Base-by-base conservation (phyloP, 2,113 vertebrate species). In the Numenius arquata region DNA sequence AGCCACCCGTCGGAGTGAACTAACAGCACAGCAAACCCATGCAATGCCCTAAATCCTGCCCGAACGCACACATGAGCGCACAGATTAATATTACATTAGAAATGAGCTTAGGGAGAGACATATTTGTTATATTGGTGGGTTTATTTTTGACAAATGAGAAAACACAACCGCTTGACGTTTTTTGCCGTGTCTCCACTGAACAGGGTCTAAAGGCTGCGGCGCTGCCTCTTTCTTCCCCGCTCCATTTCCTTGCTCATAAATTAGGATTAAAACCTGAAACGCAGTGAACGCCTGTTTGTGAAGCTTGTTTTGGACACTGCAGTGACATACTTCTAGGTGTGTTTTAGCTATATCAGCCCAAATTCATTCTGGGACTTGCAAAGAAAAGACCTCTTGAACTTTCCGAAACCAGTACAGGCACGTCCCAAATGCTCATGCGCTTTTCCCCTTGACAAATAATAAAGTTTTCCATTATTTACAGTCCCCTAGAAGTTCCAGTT, bases 21-120 rank as follows among this genome's bases (percentile, higher is more conserved):
- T 8, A 80, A 47, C 61, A 84, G 66, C 58, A 30, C 29, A 78
- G 75, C 94, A 85, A 68, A 93, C 76, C 41, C 38, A 56, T 73
- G 83, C 6, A 43, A 86, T 62, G 89, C 90, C 95, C 86, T 89
- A 96, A 97, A 95, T 95, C 94, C 96, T 91, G 84, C 76, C 84
- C 91, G 70, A 87, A 93, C 73, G 68, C 72, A 92, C 83, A 62
- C 14, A 19, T 0, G 5, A 92, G 67, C 3, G 6, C 74, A 55
- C 65, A 90, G 92, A 93, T 94, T 93, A 95, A 85, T 38, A 62
- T 77, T 38, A 87, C 93, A 89, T 75, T 93, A 90, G 72, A 87
- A 77, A 83, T 32, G 90, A 90, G 85, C 89, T 95, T 74, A 78
- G 77, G 58, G 58, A 92, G 40, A 83, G 56, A 38, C 47, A 47